A percentile compares a stretch with the other conserved stretches of the same genome.
Conservation (phyloP, 2,113 vertebrate species). For the Lycocorax pyrrhopterus region DNA sequence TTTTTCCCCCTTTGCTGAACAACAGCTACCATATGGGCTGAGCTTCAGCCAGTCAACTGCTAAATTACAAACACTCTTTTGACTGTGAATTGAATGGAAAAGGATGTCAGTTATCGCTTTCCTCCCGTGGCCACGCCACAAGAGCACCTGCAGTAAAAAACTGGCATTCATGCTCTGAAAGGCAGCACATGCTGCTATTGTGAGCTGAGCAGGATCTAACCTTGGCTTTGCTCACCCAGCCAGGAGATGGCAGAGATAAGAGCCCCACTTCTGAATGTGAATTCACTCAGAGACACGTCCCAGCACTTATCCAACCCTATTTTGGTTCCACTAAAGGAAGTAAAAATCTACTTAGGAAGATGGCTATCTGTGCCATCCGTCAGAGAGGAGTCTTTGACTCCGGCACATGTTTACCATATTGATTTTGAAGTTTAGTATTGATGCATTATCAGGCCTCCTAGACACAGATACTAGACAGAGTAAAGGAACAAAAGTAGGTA, state of each 20-base stretch:
- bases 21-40: constrained; percentile 70
- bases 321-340: constrained; percentile 11
- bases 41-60: constrained; percentile 64
- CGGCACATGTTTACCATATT: neutral
- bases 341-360: neutral
- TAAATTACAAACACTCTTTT: constrained; percentile 66
- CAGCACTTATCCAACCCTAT: neutral
- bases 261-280: neutral
- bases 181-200: constrained; percentile 58
- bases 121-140: constrained; percentile 67
- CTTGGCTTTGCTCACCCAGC: constrained; percentile 33
- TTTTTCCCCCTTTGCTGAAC: neutral
- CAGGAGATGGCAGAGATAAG: constrained; percentile 43
- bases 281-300: neutral
- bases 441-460: too few species aligned
- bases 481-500: too few species aligned
- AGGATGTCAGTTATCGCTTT: constrained; percentile 67
- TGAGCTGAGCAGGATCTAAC: constrained; percentile 35
- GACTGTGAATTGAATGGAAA: constrained; percentile 66
- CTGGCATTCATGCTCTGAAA: constrained; percentile 57
- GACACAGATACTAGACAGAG: too few species aligned
- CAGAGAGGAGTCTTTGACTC: neutral
- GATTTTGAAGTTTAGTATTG: neutral
- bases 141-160: constrained; percentile 69
- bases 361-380: neutral